Base-by-base conservation (phyloP, 2,797 vertebrate species). In the Acridotheres tristis region DNA sequence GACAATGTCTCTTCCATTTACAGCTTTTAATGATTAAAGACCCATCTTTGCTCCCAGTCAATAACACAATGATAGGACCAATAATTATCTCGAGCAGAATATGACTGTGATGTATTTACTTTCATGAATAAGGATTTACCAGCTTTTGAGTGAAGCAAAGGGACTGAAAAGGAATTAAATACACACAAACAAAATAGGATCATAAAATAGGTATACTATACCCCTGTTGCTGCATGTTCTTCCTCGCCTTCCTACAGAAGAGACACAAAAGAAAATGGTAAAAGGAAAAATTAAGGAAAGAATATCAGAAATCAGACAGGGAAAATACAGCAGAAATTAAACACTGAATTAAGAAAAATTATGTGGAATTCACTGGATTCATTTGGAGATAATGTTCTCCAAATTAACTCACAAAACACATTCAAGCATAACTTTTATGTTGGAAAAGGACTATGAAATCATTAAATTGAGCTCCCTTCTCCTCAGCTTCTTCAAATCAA, bases 161-260 rank as follows among this genome's bases (percentile, higher is more conserved):
- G 50, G n/a, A 66, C 50, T 51, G 48, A 54, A 85, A 82, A 50
- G 16, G 16, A 83, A 85, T 48, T 30, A 72, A 89, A 86, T 59
- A 30, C 61, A 87, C n/a, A 40, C 63, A 91, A 87, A 80, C 54
- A 82, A 88, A 66, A 82, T 17, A 32, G n/a, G 47, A 43, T 72
- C 71, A 40, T 15, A 88, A 77, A 90, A 73, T 50, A 21, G 50
- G 59, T 87, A 57, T 93, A 96, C 89, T 83, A 34, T 94, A 97
- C 94, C 95, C 36, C 94, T 94, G 92, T n/a, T 75, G 38, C 85
- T 74, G 45, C 65, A 25, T 93, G 55, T 23, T 94, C 96, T 94
- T 94, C 90, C 47, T 92, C 55, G 32, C 13, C 67, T 85, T 95
- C 95, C 96, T 97, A 36, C 7, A 54, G 16, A 40, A 80, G 36